A percentile compares a stretch with the other conserved stretches of the same genome.
phyloP scores from a whole-genome alignment of 2,797 vertebrate genomes.

The Heliangelus exortis region DNA sequence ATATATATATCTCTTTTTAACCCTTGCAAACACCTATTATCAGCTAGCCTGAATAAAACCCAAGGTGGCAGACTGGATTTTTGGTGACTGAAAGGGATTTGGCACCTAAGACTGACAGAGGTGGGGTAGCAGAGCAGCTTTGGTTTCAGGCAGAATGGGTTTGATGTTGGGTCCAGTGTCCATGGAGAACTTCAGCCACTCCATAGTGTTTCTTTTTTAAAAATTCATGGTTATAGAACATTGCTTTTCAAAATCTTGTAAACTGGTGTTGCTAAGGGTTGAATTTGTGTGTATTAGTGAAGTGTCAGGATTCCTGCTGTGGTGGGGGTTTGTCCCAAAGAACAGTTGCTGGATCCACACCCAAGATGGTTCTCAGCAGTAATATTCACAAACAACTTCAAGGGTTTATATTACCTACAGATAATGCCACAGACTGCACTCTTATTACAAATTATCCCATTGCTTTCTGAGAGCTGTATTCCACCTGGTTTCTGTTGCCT shows the following conservation, averaged over 20 bases:
- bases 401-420: neutral
- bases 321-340: neutral
- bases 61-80: neutral
- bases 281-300: neutral
- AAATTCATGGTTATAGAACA: fast-evolving
- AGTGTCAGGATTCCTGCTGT: neutral
- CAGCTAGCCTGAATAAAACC: neutral
- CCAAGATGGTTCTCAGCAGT: neutral
- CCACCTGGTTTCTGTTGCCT: neutral
- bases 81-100: neutral
- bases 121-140: neutral
- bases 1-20: neutral
- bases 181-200: neutral
- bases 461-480: neutral
- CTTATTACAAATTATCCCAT: neutral
- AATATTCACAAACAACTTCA: neutral
- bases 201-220: neutral
- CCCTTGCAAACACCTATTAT: neutral
- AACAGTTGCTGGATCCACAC: fast-evolving
- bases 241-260: neutral
- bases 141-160: neutral
- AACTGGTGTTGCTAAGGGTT: neutral
- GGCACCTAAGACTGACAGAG: neutral
- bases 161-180: neutral
- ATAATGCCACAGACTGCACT: neutral